Conservation (phyloP, 2,888 invertebrate genomes). For the Trypoxylon attenuatum region DNA sequence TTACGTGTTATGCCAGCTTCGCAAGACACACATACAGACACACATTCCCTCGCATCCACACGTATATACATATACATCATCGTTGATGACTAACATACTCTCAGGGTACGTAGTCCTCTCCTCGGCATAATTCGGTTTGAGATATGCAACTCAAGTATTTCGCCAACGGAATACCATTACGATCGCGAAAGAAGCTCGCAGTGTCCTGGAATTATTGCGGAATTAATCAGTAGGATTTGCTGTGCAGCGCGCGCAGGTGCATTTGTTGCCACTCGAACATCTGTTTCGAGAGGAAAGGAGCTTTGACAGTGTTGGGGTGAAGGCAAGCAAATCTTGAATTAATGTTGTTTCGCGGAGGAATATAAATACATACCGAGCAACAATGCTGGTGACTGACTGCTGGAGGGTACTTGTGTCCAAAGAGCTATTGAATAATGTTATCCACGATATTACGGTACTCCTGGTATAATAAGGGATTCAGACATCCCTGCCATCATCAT, state of each 20-base stretch:
- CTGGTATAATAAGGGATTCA: too few species aligned
- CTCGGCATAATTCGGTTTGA: background rate
- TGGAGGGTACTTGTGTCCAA: too few species aligned
- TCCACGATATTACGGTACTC: too few species aligned
- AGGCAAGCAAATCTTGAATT: background rate
- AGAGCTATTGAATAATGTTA: too few species aligned
- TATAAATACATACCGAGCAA: background rate
- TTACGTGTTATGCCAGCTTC: constrained; percentile 13
- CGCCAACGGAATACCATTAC: too few species aligned
- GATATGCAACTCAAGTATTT: background rate
- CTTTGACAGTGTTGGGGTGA: background rate
- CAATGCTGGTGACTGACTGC: too few species aligned
- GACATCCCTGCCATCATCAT: too few species aligned
- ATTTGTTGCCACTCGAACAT: background rate
- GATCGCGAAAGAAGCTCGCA: background rate
- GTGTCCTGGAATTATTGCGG: background rate
- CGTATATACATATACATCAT: too few species aligned
- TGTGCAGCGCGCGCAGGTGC: background rate
- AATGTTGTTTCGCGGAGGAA: background rate
- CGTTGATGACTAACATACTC: background rate
- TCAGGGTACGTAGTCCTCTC: background rate
- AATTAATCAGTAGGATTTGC: constrained; percentile 15
- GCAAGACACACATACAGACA: background rate
- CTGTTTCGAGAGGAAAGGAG: background rate
- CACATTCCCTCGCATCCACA: background rate